Evolutionary conservation across 2,113 vertebrate species (phyloP).

Genomic region (Pitta sordida): DNA sequence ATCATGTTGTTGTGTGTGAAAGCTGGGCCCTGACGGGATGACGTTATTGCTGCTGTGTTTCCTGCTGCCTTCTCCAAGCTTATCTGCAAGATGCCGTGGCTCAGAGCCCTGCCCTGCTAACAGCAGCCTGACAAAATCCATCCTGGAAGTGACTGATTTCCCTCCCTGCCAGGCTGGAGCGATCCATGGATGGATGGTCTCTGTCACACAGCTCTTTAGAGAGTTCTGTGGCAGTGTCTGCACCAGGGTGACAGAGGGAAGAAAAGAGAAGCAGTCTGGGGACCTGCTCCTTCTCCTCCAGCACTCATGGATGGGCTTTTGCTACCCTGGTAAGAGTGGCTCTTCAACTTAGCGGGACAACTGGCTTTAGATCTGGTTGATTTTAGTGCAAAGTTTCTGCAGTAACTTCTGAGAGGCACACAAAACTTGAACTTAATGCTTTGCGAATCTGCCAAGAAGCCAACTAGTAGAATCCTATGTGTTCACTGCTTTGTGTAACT

Average conservation of each 20-base stretch:
- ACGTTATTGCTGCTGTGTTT: slow-evolving; percentile 32
- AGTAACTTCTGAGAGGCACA: background rate
- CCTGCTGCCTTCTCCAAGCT: slow-evolving; percentile 1
- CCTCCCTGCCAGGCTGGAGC: background rate
- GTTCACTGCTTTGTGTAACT: background rate
- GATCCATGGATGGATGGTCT: background rate
- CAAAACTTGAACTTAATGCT: background rate
- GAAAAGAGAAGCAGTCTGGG: background rate
- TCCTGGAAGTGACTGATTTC: background rate
- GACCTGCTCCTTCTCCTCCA: background rate
- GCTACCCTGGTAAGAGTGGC: background rate
- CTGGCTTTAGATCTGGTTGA: background rate
- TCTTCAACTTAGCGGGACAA: background rate
- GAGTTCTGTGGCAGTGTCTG: background rate
- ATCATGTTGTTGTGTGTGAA: slow-evolving; percentile 28
- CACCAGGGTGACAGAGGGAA: background rate
- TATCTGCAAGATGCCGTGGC: background rate
- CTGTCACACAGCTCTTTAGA: slow-evolving; percentile 14
- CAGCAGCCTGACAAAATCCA: background rate
- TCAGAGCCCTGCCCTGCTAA: background rate
- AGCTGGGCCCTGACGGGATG: slow-evolving; percentile 52
- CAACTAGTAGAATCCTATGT: fast-evolving
- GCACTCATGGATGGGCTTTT: background rate
- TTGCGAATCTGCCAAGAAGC: background rate
- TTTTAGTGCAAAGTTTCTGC: background rate